A percentile compares a stretch with the other conserved stretches of the same genome.
These are phyloP conservation scores for Drosophila tristis DNA, from an alignment of 1,140 invertebrate species.

Conservation along the genomic window DNA sequence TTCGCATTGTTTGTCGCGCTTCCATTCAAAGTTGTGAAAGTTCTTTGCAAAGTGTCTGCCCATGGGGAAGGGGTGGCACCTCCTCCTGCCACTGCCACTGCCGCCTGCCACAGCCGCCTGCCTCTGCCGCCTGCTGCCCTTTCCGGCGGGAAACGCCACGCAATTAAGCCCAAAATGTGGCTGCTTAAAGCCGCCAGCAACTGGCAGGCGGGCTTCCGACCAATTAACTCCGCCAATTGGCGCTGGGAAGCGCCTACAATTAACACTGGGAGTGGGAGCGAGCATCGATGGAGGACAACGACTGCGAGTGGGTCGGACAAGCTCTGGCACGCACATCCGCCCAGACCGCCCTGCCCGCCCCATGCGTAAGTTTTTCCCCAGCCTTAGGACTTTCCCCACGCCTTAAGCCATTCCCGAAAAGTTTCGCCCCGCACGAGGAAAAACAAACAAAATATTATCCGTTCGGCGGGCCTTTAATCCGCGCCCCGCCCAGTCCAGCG, in stretches of 20 bases:
- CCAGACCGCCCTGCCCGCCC: constrained; percentile 1
- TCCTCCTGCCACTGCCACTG: not conserved
- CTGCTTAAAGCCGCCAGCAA: constrained; percentile 39
- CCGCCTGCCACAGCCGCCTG: not conserved
- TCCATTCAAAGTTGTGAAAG: constrained; percentile 30
- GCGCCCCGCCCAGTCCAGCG: too few species aligned
- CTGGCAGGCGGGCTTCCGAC: constrained; percentile 16
- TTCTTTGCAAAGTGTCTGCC: constrained; percentile 14
- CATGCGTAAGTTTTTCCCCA: not conserved
- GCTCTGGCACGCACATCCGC: constrained; percentile 28
- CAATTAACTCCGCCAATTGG: constrained; percentile 69
- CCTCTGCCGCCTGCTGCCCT: not conserved
- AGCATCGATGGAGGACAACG: too few species aligned
- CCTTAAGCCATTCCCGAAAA: too few species aligned
- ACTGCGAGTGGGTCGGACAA: not conserved
- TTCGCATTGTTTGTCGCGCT: constrained; percentile 6
- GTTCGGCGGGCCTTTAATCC: too few species aligned
- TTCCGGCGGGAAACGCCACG: too few species aligned
- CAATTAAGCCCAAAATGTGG: constrained; percentile 63
- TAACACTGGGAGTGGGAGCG: not conserved
- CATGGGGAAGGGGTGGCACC: constrained; percentile 3
- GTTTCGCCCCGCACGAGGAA: too few species aligned
- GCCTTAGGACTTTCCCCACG: too few species aligned
- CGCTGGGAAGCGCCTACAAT: constrained; percentile 39
- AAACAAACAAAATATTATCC: too few species aligned